Evolutionary conservation across 2,888 invertebrate species (phyloP), one percentile per base, ranked within the genome.

Genomic region (Aphodius sticticus): DNA sequence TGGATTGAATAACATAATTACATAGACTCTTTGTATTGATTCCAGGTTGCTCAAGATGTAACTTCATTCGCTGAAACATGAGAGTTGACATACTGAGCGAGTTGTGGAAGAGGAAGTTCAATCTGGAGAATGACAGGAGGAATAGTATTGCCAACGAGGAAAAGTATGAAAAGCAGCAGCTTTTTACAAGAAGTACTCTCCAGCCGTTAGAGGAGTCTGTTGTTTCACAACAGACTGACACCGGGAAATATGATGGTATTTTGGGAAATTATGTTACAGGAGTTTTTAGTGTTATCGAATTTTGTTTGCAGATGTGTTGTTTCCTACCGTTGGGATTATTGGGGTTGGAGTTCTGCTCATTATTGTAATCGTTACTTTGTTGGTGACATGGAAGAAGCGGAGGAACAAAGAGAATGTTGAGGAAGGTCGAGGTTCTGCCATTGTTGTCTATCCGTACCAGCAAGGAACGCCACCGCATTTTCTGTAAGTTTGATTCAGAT

Each of bases 381-480:
- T 89, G 74, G 89, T 88, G 16, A 83, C 91, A 77, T 77, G 79
- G 91, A 89, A 90, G 75, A 87, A 90, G 79, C 90, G 90, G 81
- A 90, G 91, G 85, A 91, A 91, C 83, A 88, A 88, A 79, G 82
- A 82, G 16, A 81, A 83, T 14, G 87, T 87, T 69, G 87, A 86
- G 16, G 87, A 88, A 76, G 90, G 91, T 84, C 90, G 90, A 6
- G 91, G 91, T 0, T 91, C 93, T 0, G 92, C 92, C 53, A 93
- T 93, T 81, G 89, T 93, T 76, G 92, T 93, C 81, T 93, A 93
- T 87, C 93, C 93, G 0, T 92, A 93, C 6, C 92, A 92, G 83
- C 92, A 93, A 83, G 91, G 93, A 78, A 85, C 85, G 26, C 86
- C 90, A 6, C 92, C 93, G 0, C 93, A 93, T 84, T 93, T 92